Base-by-base conservation (phyloP, 2,113 vertebrate species). In the Nansenia antarctica region DNA sequence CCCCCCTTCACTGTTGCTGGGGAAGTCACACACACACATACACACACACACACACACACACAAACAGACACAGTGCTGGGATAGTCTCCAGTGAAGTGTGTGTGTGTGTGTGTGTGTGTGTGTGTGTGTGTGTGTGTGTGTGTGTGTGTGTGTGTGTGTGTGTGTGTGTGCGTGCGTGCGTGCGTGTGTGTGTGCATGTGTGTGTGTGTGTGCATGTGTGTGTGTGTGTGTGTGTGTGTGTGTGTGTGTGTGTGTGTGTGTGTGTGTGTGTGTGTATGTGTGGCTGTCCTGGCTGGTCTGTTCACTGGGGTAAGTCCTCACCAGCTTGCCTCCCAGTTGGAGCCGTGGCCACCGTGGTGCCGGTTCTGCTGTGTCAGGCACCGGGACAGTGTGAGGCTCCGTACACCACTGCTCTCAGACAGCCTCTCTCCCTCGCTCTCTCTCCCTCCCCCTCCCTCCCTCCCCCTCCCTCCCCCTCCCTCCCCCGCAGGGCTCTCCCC, bases 271-370 rank as follows among this genome's bases (percentile, higher is more conserved):
- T 31, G 27, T 32, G 26, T 65, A n/a, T n/a, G n/a, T n/a, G n/a
- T n/a, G n/a, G n/a, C n/a, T n/a, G n/a, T n/a, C n/a, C n/a, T 49
- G 45, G 45, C 45, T n/a, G n/a, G 45, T 26, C 2, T 12, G 74
- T 71, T 79, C 73, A 8, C 77, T 75, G 29, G 82, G 87, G 89
- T 79, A 89, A 86, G 65, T 85, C 87, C 87, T 86, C 47, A 61
- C 90, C 91, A 90, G 90, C 91, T 93, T 90, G 81, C 73, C 77
- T 54, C 78, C 22, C 86, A 71, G 85, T 77, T 45, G 79, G 87
- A 84, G 52, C 37, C 62, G n/a, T 68, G 65, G 70, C 67, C 65
- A 26, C 18, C 0, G 32, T 15, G 24, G 29, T 20, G 34, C 26
- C 8, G 49, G 59, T 77, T 76, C n/a, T 87, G 89, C 89, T 85